Evolutionary conservation across 2,797 vertebrate species (phyloP).

Genomic region (Nannoperca obscura): DNA sequence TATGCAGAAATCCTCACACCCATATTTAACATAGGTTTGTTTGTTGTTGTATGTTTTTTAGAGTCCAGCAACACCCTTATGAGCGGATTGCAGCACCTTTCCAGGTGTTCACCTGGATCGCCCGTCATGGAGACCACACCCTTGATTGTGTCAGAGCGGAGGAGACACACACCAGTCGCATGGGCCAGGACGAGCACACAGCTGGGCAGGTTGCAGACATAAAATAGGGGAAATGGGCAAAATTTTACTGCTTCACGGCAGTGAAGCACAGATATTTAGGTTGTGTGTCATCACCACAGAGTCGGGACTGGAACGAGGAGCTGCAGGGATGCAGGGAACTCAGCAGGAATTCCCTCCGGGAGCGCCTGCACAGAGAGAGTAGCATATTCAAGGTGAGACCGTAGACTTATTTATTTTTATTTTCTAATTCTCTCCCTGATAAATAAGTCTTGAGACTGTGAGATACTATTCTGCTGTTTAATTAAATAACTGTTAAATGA

Average conservation of each 20-base stretch:
- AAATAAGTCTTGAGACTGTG: neutral
- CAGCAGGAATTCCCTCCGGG: constrained; percentile 88
- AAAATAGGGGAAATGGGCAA: neutral
- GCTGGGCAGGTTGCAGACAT: constrained; percentile 90
- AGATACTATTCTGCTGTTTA: neutral
- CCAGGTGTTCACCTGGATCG: constrained; percentile 95
- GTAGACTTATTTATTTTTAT: neutral
- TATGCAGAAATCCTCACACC: neutral
- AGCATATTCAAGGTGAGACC: constrained; percentile 92
- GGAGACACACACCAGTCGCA: constrained; percentile 89
- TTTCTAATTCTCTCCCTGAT: neutral
- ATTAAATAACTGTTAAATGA: neutral
- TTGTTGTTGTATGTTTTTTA: constrained; percentile 49
- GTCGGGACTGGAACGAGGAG: constrained; percentile 97
- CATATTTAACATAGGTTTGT: too few relatives aligned
- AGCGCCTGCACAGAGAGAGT: constrained; percentile 91
- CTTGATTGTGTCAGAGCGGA: constrained; percentile 93
- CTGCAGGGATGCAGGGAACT: constrained; percentile 94
- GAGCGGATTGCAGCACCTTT: constrained; percentile 95
- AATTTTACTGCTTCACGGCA: too few relatives aligned
- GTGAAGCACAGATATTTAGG: neutral
- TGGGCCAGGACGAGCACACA: constrained; percentile 93
- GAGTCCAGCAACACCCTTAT: constrained; percentile 92
- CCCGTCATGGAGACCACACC: constrained; percentile 90
- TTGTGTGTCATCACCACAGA: constrained; percentile 79